Conservation (phyloP, 2,113 vertebrate species). For the Bufo gargarizans region DNA sequence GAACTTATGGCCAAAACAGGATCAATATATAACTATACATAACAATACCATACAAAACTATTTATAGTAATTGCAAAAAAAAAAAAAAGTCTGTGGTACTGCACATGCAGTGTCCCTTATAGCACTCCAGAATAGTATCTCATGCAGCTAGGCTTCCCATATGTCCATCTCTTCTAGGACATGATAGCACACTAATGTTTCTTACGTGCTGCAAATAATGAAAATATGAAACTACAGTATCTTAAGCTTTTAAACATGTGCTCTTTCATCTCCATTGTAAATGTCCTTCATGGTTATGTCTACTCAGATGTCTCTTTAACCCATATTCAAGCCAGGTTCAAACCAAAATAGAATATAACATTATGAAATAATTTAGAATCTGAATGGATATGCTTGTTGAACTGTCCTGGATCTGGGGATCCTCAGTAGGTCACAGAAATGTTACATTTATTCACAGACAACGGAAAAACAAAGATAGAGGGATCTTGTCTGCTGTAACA, state of each 20-base stretch:
- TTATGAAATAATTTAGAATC: neutral
- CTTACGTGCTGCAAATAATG: too few species aligned
- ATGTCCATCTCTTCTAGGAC: too few species aligned
- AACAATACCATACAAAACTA: too few species aligned
- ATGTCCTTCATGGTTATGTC: neutral
- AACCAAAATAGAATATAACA: neutral
- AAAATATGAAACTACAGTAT: too few species aligned
- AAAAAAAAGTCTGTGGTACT: too few species aligned
- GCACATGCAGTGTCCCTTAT: too few species aligned
- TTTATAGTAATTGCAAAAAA: too few species aligned
- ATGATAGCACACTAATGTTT: too few species aligned
- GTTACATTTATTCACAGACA: conserved; percentile 58
- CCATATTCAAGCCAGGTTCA: neutral
- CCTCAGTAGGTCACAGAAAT: neutral
- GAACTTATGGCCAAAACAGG: too few species aligned
- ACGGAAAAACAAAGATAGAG: conserved; percentile 58
- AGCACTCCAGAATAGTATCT: too few species aligned
- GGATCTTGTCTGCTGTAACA: conserved; percentile 49
- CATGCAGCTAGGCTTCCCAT: too few species aligned
- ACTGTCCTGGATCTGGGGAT: neutral
- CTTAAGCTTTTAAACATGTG: neutral
- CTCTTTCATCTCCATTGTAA: neutral
- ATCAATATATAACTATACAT: too few species aligned
- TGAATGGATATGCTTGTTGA: neutral
- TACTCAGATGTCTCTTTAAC: neutral